A percentile compares a stretch with the other conserved stretches of the same genome.
Conservation (phyloP, 2,888 invertebrate species). For the Lordiphosa fenestrarum region DNA sequence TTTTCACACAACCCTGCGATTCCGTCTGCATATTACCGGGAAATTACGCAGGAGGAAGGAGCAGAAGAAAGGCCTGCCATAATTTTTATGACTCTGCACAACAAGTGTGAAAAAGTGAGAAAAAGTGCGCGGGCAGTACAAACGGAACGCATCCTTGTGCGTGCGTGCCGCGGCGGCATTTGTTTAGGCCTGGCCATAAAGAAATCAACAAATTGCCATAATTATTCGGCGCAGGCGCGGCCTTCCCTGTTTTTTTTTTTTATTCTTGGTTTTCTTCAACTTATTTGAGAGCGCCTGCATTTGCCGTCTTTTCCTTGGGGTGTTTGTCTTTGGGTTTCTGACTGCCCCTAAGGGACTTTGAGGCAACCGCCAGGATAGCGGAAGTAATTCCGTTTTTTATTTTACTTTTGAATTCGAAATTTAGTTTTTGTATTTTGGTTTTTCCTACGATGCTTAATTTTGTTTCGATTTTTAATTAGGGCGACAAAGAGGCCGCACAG, state of each 20-base stretch:
- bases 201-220: conserved; percentile 23
- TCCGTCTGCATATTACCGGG: conserved; percentile 5
- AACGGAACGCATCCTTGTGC: conserved; percentile 37
- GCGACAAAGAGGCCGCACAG: conserved; percentile 55
- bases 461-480: conserved; percentile 61
- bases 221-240: conserved; percentile 28
- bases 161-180: conserved; percentile 5
- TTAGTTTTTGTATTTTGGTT: conserved; percentile 17
- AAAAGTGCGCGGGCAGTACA: conserved; percentile 25
- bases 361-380: conserved; percentile 43
- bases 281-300: conserved; percentile 23
- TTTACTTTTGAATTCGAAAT: conserved; percentile 29
- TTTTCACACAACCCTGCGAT: conserved; percentile 12
- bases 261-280: background rate
- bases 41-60: conserved; percentile 17
- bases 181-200: conserved; percentile 5
- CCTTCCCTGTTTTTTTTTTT: conserved; percentile 15
- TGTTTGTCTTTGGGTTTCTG: conserved; percentile 1
- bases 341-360: conserved; percentile 35
- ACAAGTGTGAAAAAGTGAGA: conserved; percentile 62
- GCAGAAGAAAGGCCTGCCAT: conserved; percentile 38
- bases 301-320: conserved; percentile 16
- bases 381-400: conserved; percentile 55
- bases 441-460: conserved; percentile 4
- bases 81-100: conserved; percentile 44